Evolutionary conservation across 2,888 invertebrate genomes (phyloP), one percentile per base, ranked within the genome.

Genomic region (Rambutsinella grinnellia): DNA sequence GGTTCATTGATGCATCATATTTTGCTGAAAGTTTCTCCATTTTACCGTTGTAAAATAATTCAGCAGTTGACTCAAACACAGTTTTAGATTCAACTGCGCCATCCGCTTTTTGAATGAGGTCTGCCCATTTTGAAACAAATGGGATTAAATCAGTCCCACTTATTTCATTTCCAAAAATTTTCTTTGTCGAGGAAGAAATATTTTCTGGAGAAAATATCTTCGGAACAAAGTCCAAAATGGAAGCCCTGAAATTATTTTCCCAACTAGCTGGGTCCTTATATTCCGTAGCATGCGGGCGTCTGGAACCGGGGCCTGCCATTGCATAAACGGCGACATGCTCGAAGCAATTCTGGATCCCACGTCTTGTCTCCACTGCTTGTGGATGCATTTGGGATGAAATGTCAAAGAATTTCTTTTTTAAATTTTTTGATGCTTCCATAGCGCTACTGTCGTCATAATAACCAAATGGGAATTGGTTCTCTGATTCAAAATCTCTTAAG

Each of bases 331-430:
- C 23, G 5, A 62, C 51, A 15, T 62, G 19, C 17, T 51, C 10
- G 19, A 62, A 62, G 19, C 62, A 46, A 0, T 51, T n/a, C 17
- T 17, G 10, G 19, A 62, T 62, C 6, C 62, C 62, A 23, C 27
- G 17, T 49, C 62, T 3, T 1, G 62, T 62, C 2, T 47, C 51
- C 0, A 24, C 19, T 2, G 62, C 62, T 23, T 27, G 19, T 2
- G 1, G 8, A 27, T 62, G 62, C 62, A 62, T 62, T n/a, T 5
- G 49, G 23, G 23, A 3, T 2, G 23, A 19, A 15, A n/a, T 10
- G 15, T 51, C 27, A 49, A 62, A 62, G 1, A 24, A 13, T 3
- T 17, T 27, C 8, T 49, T 10, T 27, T 27, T 62, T 5, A 51
- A n/a, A 27, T 54, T 54, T 54, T 2, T 2, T 24, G 47, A 17